These are phyloP conservation scores for Acromyrmex charruanus DNA, from an alignment of 1,140 invertebrate genomes.

Conservation along the genomic window DNA sequence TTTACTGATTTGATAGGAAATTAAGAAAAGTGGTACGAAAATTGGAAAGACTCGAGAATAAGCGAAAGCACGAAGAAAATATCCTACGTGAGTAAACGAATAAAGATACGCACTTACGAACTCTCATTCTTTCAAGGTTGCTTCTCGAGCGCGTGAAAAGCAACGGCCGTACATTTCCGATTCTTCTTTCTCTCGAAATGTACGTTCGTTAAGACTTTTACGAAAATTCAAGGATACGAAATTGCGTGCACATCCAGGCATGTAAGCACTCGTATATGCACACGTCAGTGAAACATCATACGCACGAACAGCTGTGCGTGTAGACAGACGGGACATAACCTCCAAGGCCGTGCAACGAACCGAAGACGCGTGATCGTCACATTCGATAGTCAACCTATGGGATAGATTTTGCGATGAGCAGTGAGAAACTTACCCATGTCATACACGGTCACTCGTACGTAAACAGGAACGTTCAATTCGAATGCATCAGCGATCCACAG, in stretches of 20 bases:
- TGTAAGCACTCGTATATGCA: too few relatives aligned
- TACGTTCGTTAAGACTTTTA: not conserved
- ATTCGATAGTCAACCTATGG: not conserved
- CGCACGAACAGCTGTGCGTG: not conserved
- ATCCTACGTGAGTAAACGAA: not conserved
- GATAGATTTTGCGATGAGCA: too few relatives aligned
- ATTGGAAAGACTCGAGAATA: not conserved
- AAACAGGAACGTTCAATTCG: conserved; percentile 49
- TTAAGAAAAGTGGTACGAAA: not conserved
- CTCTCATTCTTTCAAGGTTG: not conserved
- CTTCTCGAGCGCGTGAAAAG: not conserved
- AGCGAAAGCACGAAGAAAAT: not conserved
- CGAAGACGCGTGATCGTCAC: not conserved
- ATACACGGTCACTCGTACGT: conserved; percentile 5
- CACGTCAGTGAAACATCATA: not conserved
- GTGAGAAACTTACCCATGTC: conserved; percentile 39
- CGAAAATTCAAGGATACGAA: not conserved
- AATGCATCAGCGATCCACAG: conserved; percentile 47
- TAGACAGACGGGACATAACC: not conserved
- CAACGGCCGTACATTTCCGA: not conserved
- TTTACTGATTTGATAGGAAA: not conserved
- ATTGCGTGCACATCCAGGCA: not conserved
- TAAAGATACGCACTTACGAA: not conserved
- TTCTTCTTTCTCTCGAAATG: not conserved
- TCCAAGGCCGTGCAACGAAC: not conserved